Percentiles rank a stretch among this genome's conserved stretches.
These are phyloP conservation scores for Cynaeus angustus DNA, from an alignment of 2,888 invertebrate species.

Conservation along the genomic window DNA sequence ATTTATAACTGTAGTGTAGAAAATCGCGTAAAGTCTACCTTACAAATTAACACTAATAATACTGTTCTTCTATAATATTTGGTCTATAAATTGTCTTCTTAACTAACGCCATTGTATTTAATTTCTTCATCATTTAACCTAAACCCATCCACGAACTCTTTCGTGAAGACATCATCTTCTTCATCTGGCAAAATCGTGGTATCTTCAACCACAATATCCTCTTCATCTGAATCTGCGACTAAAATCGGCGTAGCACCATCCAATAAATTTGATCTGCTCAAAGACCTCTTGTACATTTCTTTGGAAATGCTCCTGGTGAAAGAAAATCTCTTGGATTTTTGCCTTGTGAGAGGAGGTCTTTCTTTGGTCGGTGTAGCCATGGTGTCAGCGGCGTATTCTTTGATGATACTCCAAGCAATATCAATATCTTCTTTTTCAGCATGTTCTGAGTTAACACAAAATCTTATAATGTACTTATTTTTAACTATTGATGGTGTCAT, in stretches of 20 bases:
- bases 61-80: too few relatives aligned
- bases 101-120: constrained; percentile 57
- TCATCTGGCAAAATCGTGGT: constrained; percentile 48
- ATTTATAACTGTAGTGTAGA: too few relatives aligned
- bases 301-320: constrained; percentile 76
- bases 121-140: constrained; percentile 58
- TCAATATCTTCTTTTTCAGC: constrained; percentile 84
- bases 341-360: constrained; percentile 72
- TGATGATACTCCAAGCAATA: constrained; percentile 78
- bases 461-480: constrained; percentile 82
- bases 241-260: constrained; percentile 76
- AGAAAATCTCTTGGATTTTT: constrained; percentile 74
- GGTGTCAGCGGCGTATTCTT: constrained; percentile 74
- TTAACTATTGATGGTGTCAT: constrained; percentile 89
- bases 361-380: constrained; percentile 68
- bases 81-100: constrained; percentile 10
- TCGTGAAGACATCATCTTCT: constrained; percentile 57
- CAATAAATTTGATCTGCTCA: constrained; percentile 73
- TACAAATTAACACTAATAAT: too few relatives aligned
- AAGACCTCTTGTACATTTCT: constrained; percentile 73
- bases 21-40: too few relatives aligned
- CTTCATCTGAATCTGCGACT: constrained; percentile 72
- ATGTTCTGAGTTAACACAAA: constrained; percentile 87
- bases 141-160: constrained; percentile 57
- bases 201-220: constrained; percentile 57